Evolutionary conservation across 1,140 invertebrate species (phyloP).

Genomic region (Heliconius nattereri): DNA sequence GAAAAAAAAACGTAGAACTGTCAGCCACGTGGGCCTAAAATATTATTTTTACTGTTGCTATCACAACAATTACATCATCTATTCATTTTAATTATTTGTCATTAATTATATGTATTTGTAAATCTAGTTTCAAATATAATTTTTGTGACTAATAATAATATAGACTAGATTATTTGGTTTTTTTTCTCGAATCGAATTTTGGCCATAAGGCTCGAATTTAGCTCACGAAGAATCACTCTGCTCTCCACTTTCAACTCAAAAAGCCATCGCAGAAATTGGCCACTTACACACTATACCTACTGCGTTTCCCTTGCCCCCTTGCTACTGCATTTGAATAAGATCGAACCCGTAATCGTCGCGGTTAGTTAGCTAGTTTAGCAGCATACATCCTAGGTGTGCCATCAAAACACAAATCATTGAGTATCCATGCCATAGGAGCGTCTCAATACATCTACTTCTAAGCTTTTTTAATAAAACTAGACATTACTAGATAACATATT

Average conservation of each 20-base stretch:
- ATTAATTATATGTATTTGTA: neutral
- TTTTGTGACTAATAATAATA: neutral
- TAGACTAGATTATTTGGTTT: no score
- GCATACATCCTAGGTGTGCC: no score
- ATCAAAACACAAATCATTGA: neutral
- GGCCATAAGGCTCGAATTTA: no score
- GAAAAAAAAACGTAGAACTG: constrained; percentile 27
- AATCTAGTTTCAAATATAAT: neutral
- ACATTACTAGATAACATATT: neutral
- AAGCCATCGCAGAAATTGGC: no score
- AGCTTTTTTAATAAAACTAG: neutral
- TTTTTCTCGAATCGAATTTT: no score
- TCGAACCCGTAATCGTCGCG: no score
- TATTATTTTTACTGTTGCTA: constrained; percentile 40
- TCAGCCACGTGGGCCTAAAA: constrained; percentile 38
- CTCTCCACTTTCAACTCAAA: no score
- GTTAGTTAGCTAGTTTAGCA: no score
- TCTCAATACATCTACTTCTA: neutral
- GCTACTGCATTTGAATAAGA: no score
- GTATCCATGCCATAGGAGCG: neutral
- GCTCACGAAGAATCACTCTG: no score
- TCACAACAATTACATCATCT: constrained; percentile 21
- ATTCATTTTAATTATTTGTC: neutral
- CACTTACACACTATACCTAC: no score
- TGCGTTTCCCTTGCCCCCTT: no score